Base-by-base conservation (phyloP, 2,113 vertebrate genomes). In the Cardinalis cardinalis region DNA sequence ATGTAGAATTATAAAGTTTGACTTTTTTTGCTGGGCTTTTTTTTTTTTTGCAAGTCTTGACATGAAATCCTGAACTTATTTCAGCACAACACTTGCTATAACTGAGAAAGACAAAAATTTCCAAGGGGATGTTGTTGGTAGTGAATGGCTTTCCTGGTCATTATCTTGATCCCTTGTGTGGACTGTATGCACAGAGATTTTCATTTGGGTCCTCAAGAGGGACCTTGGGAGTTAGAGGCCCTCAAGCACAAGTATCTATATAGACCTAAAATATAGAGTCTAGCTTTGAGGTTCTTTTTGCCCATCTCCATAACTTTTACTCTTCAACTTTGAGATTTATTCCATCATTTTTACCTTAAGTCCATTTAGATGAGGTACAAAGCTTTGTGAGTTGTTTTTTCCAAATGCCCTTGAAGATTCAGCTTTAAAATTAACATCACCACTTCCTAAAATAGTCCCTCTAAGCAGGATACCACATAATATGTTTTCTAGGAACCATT, bases 91-190 rank as follows among this genome's bases (percentile, higher is more conserved):
- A 13, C 21, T 25, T 69, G 8, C 31, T 61, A 74, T 41, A 81
- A 84, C 72, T 40, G 7, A 81, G 46, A 87, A 77, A 43, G 14
- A 32, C 16, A 59, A 31, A 58, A 87, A 36, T 36, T 68, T 72
- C 61, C 44, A 21, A 10, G 36, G 46, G 48, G 40, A 17, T 63
- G 29, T 51, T 59, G 5, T 58, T 87, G 60, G 29, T n/a, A 51
- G 3, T 34, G 44, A 74, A 71, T 34, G 48, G 24, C 19, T 75
- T 72, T 71, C 55, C 43, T 60, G 48, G 28, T 72, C 14, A 5
- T 66, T 43, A 14, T 53, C 34, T 68, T 53, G 41, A 49, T 38
- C 38, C 0, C 0, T 13, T 51, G 9, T 31, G 48, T 44, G 4
- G 2, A 32, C 7, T 55, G 26, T 32, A 10, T 38, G 19, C 46